Percentiles rank a stretch among this genome's conserved stretches.
phyloP scores from a whole-genome alignment of 2,888 invertebrate species.

The Limenitis camilla region DNA sequence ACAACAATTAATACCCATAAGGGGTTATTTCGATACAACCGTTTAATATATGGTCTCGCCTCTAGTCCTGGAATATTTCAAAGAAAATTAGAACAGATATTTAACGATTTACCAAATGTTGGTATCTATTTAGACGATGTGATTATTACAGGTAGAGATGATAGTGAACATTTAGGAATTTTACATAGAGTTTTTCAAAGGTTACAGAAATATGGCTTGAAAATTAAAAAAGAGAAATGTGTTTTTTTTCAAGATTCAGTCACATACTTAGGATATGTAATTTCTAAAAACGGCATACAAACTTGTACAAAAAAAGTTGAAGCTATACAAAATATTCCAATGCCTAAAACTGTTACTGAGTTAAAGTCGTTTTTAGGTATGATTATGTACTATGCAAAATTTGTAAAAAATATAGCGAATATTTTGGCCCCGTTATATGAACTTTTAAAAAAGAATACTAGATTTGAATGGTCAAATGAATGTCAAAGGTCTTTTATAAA shows the following conservation, averaged over 20 bases:
- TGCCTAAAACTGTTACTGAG: conserved; percentile 18
- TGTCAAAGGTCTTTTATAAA: conserved; percentile 13
- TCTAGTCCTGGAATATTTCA: conserved; percentile 33
- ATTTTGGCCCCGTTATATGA: conserved; percentile 9
- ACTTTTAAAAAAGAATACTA: conserved; percentile 7
- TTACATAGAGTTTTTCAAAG: neutral
- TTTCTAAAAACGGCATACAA: conserved; percentile 13
- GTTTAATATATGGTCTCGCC: neutral
- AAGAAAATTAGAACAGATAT: conserved; percentile 30
- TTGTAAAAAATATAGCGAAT: conserved; percentile 8
- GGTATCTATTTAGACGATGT: neutral
- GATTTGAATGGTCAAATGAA: conserved; percentile 3
- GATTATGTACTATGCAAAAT: conserved; percentile 11
- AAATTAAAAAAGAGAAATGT: neutral
- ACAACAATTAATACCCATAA: neutral
- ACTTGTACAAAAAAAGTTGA: conserved; percentile 14
- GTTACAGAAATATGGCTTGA: neutral
- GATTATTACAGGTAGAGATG: neutral
- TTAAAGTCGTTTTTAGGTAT: conserved; percentile 13
- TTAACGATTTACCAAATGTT: conserved; percentile 19
- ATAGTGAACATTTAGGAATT: neutral
- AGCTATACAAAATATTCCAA: conserved; percentile 15
- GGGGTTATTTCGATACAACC: conserved; percentile 1
- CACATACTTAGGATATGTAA: conserved; percentile 22
- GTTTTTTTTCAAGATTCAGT: conserved; percentile 5